Conservation (phyloP, 2,797 vertebrate genomes). For the Crax fasciolata region DNA sequence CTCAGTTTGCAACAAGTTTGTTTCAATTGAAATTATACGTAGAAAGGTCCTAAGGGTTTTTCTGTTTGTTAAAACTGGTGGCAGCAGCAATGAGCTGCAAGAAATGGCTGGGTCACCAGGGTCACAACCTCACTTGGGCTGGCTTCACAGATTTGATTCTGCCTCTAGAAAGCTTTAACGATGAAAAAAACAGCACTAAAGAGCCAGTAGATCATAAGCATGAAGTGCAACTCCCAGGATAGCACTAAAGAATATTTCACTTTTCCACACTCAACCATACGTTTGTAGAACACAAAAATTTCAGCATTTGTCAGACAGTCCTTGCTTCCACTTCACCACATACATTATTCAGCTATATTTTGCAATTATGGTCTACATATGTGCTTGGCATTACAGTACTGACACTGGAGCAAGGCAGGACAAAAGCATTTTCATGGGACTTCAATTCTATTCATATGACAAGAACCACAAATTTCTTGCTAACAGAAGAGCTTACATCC, state of each 20-base stretch:
- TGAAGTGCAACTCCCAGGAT: not conserved
- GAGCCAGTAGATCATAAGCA: fast-evolving
- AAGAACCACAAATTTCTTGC: not conserved
- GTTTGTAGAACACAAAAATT: not conserved
- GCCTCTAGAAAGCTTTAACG: not conserved
- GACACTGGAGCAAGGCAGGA: not conserved
- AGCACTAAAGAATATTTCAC: not conserved
- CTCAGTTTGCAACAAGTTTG: not conserved
- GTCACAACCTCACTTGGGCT: not conserved
- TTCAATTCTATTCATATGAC: not conserved
- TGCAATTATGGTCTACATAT: not conserved
- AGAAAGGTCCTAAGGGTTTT: not conserved
- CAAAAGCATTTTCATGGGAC: not conserved
- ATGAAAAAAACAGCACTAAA: not conserved
- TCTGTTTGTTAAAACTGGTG: not conserved
- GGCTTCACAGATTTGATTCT: not conserved
- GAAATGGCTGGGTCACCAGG: not conserved
- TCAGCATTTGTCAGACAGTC: not conserved
- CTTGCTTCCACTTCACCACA: not conserved
- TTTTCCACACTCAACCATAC: not conserved
- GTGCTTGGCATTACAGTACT: not conserved
- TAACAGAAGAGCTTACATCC: not conserved
- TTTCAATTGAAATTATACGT: not conserved
- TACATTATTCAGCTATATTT: fast-evolving
- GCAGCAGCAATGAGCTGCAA: not conserved